Percentiles rank a stretch among this genome's conserved stretches.
These are phyloP conservation scores for Hydractinia echinata DNA, from an alignment of 30 jellyfish, hydroid and myxozoan genomes.

Conservation along the genomic window DNA sequence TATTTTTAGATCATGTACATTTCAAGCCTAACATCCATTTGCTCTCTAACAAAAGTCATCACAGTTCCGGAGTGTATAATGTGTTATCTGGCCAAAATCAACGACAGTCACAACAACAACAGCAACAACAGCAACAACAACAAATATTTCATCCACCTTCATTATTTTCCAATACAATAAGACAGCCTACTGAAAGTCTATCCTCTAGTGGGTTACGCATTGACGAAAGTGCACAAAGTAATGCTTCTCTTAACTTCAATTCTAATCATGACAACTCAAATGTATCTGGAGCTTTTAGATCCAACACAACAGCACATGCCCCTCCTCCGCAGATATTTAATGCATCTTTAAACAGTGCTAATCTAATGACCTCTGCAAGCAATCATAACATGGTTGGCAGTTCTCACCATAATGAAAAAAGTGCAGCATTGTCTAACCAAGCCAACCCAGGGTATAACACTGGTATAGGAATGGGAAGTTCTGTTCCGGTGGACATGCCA, in stretches of 20 bases:
- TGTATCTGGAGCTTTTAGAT: neutral
- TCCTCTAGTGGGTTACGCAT: neutral
- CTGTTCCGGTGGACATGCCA: neutral
- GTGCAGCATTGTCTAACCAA: neutral
- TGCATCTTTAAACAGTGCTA: constrained; percentile 38
- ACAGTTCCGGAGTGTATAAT: neutral
- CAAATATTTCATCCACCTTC: constrained; percentile 23
- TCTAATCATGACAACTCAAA: neutral
- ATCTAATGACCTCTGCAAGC: constrained; percentile 20
- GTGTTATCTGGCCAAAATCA: constrained; percentile 18
- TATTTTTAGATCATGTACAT: constrained; percentile 28
- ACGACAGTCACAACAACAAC: constrained; percentile 26
- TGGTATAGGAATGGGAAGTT: constrained; percentile 12
- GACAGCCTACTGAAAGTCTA: constrained; percentile 15
- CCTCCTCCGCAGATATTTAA: constrained; percentile 35
- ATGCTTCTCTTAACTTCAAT: neutral
- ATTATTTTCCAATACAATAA: constrained; percentile 4
- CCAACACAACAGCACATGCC: neutral
- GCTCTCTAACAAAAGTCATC: constrained; percentile 23
- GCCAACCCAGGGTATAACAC: constrained; percentile 15
- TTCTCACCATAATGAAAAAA: neutral
- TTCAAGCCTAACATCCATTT: constrained; percentile 35
- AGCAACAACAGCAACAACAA: constrained; percentile 22
- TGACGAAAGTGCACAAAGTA: neutral
- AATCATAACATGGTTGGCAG: neutral